Evolutionary conservation across 2,888 invertebrate genomes (phyloP), one percentile per base, ranked within the genome.

Genomic region (Drosophila borborema): DNA sequence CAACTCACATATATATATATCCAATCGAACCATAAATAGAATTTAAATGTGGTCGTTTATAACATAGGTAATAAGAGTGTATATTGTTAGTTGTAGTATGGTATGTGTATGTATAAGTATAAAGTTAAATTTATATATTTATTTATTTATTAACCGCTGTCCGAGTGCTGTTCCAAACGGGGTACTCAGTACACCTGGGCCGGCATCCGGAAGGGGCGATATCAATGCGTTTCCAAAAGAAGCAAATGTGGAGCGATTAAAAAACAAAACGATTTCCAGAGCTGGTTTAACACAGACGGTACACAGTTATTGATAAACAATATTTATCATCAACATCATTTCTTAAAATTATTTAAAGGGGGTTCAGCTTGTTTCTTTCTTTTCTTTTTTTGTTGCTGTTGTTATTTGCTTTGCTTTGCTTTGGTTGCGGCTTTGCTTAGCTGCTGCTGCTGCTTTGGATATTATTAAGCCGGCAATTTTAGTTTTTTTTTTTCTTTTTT

Each of bases 211-310:
- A 73, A 49, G 49, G 12, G 60, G 41, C 64, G 53, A 46, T 62
- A 51, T 70, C 60, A 48, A 58, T 55, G 54, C 67, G 38, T 61
- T 61, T 73, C 67, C 72, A 86, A 87, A 16, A 77, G 71, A 51
- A 68, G 64, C 71, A 74, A 66, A 71, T 71, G 64, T 74, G 74
- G 72, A 79, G 80, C 74, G 75, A 82, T 66, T 40, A 77, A 79
- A 82, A 79, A 79, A 82, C 77, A 79, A 79, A 81, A 81, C 60
- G 45, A 84, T 78, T 90, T 91, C 87, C 89, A 89, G 90, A 90
- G 89, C 90, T 90, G 75, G 77, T 80, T 90, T 91, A 91, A 91
- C 91, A 91, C 87, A 91, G 90, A 91, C 81, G 77, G 82, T 85
- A 90, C 71, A 82, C 72, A 86, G 81, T 90, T 88, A 79, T 77